Evolutionary conservation across 2,888 invertebrate species (phyloP), one percentile per base, ranked within the genome.

Genomic region (Trisateles emortualis): DNA sequence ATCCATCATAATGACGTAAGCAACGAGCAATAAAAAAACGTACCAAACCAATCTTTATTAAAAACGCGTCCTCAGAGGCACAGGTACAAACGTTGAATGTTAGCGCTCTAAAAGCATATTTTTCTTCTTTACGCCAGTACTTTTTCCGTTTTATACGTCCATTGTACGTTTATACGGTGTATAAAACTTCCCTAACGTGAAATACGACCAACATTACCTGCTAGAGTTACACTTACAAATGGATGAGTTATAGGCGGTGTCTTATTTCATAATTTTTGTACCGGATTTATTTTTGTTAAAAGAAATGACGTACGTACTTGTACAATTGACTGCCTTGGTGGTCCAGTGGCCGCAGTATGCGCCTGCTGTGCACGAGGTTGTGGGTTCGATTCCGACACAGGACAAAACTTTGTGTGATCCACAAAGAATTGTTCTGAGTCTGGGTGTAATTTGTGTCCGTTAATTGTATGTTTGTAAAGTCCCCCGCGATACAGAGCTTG

Each of bases 21-120:
- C n/a, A n/a, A n/a, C n/a, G n/a, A n/a, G n/a, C n/a, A n/a, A n/a
- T n/a, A n/a, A n/a, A n/a, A n/a, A n/a, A n/a, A n/a, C n/a, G n/a
- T n/a, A n/a, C n/a, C n/a, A n/a, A n/a, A n/a, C n/a, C 70, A 65
- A 78, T 77, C 73, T 79, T 76, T 78, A 78, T 79, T 78, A 78
- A 76, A n/a, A 26, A 75, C 69, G 65, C 66, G 60, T 59, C 73
- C 67, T 62, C 16, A 22, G 70, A 52, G 72, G 51, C 52, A 17
- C 41, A 8, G 48, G 11, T 52, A 59, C 52, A 48, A 39, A 56
- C 50, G 43, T 30, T 42, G 51, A 50, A 50, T 42, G 59, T 66
- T 62, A 63, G 64, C 59, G 49, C 65, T 74, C 73, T 74, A 68
- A 80, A 76, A 75, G 73, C 75, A 77, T 78, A 78, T 80, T 77